Conservation (phyloP, 2,113 vertebrate species). For the Cercocebus atys region DNA sequence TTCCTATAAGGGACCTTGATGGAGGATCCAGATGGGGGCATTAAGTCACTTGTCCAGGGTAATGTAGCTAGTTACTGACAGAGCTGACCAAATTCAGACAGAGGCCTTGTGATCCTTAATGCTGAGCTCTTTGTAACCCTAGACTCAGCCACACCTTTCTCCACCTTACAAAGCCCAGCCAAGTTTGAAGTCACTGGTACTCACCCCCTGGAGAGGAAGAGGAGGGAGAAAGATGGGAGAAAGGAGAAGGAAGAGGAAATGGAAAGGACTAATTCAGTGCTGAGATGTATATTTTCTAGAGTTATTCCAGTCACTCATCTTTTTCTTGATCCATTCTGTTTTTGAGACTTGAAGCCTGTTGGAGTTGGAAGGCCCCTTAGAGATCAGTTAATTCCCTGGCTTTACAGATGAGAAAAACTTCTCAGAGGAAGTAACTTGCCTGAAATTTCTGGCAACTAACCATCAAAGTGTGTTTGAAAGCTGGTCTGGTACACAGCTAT, state of each 20-base stretch:
- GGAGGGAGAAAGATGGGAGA: too few relatives aligned
- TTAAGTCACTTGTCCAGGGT: background rate
- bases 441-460: background rate
- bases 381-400: background rate
- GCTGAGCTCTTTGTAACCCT: background rate
- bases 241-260: too few relatives aligned
- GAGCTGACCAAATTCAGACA: background rate
- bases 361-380: background rate
- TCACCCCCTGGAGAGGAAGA: background rate
- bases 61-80: background rate
- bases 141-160: background rate
- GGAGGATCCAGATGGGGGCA: background rate
- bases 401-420: background rate
- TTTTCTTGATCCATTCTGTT: background rate
- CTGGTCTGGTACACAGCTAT: too few relatives aligned
- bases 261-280: too few relatives aligned
- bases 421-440: background rate
- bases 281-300: background rate
- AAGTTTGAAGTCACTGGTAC: background rate
- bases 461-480: background rate
- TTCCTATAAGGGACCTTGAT: background rate
- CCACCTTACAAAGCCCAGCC: background rate
- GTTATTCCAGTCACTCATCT: background rate
- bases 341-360: background rate
- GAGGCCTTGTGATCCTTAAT: background rate